Conservation (phyloP, 2,797 vertebrate species). For the Eospalax fontanierii region DNA sequence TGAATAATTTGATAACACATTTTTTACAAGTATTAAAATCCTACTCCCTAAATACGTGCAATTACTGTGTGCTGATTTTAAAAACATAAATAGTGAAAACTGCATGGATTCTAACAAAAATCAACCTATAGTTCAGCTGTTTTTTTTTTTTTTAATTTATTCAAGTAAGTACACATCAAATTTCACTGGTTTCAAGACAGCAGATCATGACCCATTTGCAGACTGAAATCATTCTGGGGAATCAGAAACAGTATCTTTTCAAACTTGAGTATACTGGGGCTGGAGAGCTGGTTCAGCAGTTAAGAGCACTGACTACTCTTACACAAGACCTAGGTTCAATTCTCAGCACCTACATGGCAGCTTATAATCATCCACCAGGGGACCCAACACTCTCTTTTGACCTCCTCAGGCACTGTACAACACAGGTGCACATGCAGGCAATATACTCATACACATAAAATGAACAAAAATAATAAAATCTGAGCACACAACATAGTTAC, state of each 20-base stretch:
- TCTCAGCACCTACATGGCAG: too few species aligned
- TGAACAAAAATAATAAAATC: too few species aligned
- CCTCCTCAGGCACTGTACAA: too few species aligned
- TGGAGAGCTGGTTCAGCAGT: too few species aligned
- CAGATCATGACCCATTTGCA: neutral
- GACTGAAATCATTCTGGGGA: slow-evolving; percentile 29
- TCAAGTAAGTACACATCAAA: neutral
- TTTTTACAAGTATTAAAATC: neutral
- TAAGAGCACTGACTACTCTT: too few species aligned
- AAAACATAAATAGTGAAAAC: neutral
- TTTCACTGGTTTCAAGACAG: neutral
- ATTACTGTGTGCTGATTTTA: neutral
- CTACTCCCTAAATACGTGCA: neutral
- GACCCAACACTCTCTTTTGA: too few species aligned
- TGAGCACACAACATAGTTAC: neutral
- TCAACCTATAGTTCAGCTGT: neutral
- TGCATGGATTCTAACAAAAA: neutral
- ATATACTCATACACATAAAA: too few species aligned
- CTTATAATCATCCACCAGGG: too few species aligned
- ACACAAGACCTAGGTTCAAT: too few species aligned
- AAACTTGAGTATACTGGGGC: too few species aligned
- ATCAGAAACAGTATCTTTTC: slow-evolving; percentile 6
- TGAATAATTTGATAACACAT: too few species aligned
- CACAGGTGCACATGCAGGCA: too few species aligned
- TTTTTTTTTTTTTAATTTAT: neutral